Percentiles rank a stretch among this genome's conserved stretches.
Evolutionary conservation across 2,797 vertebrate genomes (phyloP).

Genomic region (Hypotaenidia okinawae): DNA sequence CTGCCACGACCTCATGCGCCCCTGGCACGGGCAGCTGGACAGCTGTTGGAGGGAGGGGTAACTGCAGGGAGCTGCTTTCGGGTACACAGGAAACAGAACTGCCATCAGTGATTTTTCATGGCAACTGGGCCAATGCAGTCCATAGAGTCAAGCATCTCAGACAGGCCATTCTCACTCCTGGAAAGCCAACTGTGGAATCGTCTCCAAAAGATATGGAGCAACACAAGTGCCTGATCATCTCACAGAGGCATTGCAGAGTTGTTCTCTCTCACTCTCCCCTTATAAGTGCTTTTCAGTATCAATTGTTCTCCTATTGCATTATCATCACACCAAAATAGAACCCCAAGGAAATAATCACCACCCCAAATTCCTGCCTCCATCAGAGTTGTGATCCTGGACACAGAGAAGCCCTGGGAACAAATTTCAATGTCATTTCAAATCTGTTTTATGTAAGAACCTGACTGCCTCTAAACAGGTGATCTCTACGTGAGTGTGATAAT

Average conservation of each 20-base stretch:
- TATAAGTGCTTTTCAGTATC: neutral
- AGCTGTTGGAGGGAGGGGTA: neutral
- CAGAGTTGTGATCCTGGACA: neutral
- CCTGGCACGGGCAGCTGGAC: neutral
- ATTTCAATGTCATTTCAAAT: neutral
- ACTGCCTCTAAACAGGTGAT: neutral
- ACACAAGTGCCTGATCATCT: neutral
- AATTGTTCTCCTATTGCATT: neutral
- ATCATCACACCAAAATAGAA: neutral
- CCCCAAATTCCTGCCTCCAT: neutral
- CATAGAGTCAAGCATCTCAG: neutral
- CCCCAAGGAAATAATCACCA: neutral
- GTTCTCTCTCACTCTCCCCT: neutral
- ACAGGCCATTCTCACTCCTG: neutral
- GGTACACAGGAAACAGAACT: neutral
- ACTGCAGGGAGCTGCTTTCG: neutral
- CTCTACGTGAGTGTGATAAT: too few relatives aligned
- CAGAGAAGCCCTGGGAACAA: neutral
- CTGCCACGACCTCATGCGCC: neutral
- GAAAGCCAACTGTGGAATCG: neutral
- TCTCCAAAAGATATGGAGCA: neutral
- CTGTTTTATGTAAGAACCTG: neutral
- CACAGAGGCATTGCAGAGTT: neutral
- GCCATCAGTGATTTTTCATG: neutral
- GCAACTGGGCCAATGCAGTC: neutral